Percentiles rank a stretch among this genome's conserved stretches.
phyloP scores from a whole-genome alignment of 2,113 vertebrate genomes.

The Conger conger region DNA sequence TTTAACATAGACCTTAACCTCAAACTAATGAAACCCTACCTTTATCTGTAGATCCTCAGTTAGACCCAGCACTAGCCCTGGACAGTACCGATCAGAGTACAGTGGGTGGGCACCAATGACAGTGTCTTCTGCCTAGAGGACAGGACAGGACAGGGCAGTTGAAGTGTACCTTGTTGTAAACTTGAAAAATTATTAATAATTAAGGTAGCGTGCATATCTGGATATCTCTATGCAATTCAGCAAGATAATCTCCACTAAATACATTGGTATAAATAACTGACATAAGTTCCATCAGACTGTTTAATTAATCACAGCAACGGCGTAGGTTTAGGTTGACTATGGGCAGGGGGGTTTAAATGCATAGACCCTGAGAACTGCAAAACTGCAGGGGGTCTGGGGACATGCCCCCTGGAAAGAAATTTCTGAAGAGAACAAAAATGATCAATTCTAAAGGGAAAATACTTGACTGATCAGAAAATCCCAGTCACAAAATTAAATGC shows the following conservation, averaged over 20 bases:
- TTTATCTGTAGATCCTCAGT: conserved; percentile 29
- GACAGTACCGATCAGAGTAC: conserved; percentile 32
- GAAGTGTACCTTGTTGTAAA: neutral
- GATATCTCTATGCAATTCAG: neutral
- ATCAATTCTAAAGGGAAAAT: too few species aligned
- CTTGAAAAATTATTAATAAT: neutral
- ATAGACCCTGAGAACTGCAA: too few species aligned
- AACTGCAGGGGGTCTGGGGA: too few species aligned
- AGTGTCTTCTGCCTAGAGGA: conserved; percentile 31
- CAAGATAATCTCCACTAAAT: neutral
- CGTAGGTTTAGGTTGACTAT: too few species aligned
- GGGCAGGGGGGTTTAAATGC: too few species aligned
- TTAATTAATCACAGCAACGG: neutral
- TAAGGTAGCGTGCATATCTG: neutral
- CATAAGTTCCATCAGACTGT: neutral
- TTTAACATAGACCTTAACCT: neutral
- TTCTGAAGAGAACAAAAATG: too few species aligned
- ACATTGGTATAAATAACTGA: neutral
- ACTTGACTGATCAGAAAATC: too few species aligned
- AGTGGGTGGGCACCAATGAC: conserved; percentile 40
- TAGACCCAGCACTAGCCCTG: conserved; percentile 33
- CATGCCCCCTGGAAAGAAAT: too few species aligned
- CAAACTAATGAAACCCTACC: conserved; percentile 4
- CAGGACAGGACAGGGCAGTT: neutral
- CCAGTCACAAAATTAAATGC: too few species aligned